phyloP scores from a whole-genome alignment of 2,113 vertebrate genomes.

The Rousettus leschenaultii region DNA sequence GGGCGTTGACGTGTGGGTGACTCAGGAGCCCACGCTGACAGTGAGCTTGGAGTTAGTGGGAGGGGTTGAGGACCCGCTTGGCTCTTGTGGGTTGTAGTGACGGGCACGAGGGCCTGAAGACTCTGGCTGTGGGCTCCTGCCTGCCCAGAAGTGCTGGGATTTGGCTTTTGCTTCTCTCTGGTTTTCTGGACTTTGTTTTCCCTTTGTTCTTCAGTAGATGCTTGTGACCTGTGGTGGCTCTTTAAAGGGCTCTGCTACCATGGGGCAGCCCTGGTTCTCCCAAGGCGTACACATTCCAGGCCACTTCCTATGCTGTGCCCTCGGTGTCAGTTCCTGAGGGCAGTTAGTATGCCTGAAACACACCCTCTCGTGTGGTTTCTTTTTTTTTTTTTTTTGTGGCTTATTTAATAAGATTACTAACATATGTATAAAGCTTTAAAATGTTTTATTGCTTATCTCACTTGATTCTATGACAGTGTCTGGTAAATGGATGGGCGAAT shows the following conservation, averaged over 20 bases:
- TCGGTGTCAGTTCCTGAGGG: background rate
- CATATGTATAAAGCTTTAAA: background rate
- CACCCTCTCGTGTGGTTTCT: background rate
- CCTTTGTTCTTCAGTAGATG: background rate
- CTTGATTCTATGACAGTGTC: background rate
- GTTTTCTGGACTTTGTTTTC: background rate
- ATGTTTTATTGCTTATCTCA: background rate
- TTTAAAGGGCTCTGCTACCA: background rate
- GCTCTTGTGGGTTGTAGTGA: background rate
- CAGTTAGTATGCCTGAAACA: background rate
- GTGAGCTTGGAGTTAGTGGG: background rate
- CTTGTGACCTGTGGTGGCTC: background rate
- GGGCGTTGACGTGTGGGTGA: constrained; percentile 58
- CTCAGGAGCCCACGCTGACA: constrained; percentile 48
- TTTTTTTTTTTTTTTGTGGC: background rate
- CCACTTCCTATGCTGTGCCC: background rate
- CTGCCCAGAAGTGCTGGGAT: background rate
- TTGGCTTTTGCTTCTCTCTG: background rate
- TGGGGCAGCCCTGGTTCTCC: fast-evolving
- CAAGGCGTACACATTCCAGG: background rate
- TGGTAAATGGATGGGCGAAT: background rate
- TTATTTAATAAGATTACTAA: background rate
- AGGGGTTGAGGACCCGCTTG: background rate
- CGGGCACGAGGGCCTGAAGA: background rate
- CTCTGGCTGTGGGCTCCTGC: background rate